Percentiles rank a stretch among this genome's conserved stretches.
Evolutionary conservation across 1,140 invertebrate species (phyloP).

Genomic region (Caenorhabditis tropicalis): DNA sequence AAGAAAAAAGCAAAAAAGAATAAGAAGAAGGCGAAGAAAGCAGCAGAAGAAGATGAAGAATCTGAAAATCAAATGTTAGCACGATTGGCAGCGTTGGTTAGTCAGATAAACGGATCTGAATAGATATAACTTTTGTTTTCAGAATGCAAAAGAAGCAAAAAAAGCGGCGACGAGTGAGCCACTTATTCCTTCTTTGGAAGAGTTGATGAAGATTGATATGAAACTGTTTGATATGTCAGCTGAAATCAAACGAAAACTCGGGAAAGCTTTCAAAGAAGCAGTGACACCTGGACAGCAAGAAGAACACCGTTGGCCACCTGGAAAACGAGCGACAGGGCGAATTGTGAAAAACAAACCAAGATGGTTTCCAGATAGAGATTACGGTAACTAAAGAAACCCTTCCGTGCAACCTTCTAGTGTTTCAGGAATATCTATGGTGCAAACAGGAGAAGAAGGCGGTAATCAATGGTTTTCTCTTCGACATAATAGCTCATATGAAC

Average conservation of each 20-base stretch:
- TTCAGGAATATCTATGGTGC: constrained; percentile 19
- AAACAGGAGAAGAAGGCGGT: not conserved
- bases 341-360: constrained; percentile 47
- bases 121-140: not conserved
- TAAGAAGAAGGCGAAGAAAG: constrained; percentile 43
- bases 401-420: not conserved
- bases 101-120: not conserved
- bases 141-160: constrained; percentile 2
- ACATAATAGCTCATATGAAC: not conserved
- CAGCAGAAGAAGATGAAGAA: constrained; percentile 24
- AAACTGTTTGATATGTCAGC: constrained; percentile 30
- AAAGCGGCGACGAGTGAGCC: not conserved
- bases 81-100: not conserved
- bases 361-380: constrained; percentile 39
- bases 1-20: constrained; percentile 49
- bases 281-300: not conserved
- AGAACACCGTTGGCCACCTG: not conserved
- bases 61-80: constrained; percentile 25
- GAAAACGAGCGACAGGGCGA: constrained; percentile 23
- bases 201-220: constrained; percentile 39
- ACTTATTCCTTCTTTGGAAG: not conserved
- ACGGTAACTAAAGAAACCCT: not conserved
- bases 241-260: constrained; percentile 47
- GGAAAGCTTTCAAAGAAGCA: constrained; percentile 48
- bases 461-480: not conserved